A percentile compares a stretch with the other conserved stretches of the same genome.
Evolutionary conservation across 2,888 invertebrate genomes (phyloP).

Genomic region (Cerastoderma edule): DNA sequence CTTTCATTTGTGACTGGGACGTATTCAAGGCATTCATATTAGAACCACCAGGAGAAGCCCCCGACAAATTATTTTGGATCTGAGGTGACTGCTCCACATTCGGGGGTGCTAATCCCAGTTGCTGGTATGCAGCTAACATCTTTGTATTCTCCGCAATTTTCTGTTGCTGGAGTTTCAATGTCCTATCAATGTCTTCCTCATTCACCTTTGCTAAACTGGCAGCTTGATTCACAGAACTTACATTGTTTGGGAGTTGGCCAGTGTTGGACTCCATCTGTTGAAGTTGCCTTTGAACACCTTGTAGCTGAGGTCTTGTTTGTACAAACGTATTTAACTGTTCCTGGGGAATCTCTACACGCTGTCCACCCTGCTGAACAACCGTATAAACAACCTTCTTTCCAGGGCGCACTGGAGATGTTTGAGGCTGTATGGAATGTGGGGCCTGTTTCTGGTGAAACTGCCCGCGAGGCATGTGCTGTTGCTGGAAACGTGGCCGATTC

Average conservation of each 20-base stretch:
- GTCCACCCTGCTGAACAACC: background rate
- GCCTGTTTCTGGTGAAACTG: background rate
- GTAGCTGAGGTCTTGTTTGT: background rate
- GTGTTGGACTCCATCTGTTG: background rate
- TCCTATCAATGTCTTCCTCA: constrained; percentile 7
- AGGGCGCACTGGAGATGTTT: background rate
- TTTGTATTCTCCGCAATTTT: constrained; percentile 18
- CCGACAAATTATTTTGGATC: background rate
- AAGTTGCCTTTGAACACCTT: background rate
- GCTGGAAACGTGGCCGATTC: background rate
- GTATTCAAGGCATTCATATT: constrained; percentile 16
- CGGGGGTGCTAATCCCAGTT: background rate
- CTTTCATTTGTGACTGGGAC: constrained; percentile 8
- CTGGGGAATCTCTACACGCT: background rate
- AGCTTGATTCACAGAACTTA: too few relatives aligned
- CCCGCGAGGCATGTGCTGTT: constrained; percentile 1
- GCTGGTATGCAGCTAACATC: constrained; percentile 1
- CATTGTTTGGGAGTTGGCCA: background rate
- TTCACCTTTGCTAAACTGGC: too few relatives aligned
- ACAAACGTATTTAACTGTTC: background rate
- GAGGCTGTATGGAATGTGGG: constrained; percentile 16
- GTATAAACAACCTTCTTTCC: constrained; percentile 13
- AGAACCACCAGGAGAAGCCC: background rate
- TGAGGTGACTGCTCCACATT: constrained; percentile 12
- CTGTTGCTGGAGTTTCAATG: constrained; percentile 2